Evolutionary conservation across 2,797 vertebrate species (phyloP).

Genomic region (Artibeus lituratus): DNA sequence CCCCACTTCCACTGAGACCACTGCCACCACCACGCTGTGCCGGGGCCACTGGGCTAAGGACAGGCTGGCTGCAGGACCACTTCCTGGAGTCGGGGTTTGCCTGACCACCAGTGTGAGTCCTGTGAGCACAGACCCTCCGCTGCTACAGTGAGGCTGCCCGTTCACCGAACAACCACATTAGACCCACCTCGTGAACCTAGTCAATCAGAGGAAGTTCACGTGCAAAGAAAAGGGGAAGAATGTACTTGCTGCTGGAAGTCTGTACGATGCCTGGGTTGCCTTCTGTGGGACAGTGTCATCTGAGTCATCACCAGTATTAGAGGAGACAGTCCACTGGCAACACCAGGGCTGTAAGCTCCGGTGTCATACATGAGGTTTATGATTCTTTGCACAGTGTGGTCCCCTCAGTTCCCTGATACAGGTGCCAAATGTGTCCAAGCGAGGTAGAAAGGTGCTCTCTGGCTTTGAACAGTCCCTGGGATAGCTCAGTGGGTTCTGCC

Average conservation of each 20-base stretch:
- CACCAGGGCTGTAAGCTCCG: accelerated
- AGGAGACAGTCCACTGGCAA: not conserved
- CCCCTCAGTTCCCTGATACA: not conserved
- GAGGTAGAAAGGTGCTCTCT: too few species aligned
- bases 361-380: accelerated
- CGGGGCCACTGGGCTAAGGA: accelerated
- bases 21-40: accelerated
- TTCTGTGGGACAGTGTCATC: accelerated
- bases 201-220: constrained; percentile 90
- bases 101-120: not conserved
- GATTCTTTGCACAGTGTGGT: accelerated
- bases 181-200: constrained; percentile 87
- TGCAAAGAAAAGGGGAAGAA: constrained; percentile 80
- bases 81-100: accelerated
- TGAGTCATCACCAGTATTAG: accelerated
- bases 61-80: not conserved
- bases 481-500: not conserved
- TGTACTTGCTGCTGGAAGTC: constrained; percentile 57
- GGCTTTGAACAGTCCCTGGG: too few species aligned
- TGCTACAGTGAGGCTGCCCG: constrained; percentile 55
- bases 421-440: accelerated
- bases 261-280: not conserved
- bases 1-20: not conserved
- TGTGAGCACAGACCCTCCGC: accelerated
- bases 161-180: constrained; percentile 89